phyloP scores from a whole-genome alignment of 2,888 invertebrate species.

The Saturnia japonica region DNA sequence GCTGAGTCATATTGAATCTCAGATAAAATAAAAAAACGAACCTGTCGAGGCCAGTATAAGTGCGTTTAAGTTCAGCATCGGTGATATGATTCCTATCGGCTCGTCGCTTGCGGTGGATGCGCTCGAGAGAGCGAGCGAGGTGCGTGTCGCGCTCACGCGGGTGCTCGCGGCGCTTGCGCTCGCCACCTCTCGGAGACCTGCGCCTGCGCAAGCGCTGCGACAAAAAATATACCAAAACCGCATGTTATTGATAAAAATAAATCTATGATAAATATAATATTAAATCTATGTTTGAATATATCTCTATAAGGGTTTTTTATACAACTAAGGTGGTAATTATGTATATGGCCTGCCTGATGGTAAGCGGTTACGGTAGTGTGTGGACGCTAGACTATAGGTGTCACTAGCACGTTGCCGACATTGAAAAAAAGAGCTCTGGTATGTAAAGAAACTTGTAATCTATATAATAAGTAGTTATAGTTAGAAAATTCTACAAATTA shows the following conservation, averaged over 20 bases:
- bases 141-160: conserved; percentile 64
- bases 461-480: too few species aligned
- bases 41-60: conserved; percentile 84
- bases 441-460: too few species aligned
- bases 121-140: conserved; percentile 76
- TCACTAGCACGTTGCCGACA: too few species aligned
- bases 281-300: too few species aligned
- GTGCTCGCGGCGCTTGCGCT: conserved; percentile 60
- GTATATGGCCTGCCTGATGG: too few species aligned
- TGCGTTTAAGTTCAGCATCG: conserved; percentile 80
- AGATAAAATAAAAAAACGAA: conserved; percentile 27
- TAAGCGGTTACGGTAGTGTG: too few species aligned
- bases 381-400: too few species aligned
- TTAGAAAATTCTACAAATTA: too few species aligned
- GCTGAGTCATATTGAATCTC: not conserved
- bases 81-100: conserved; percentile 64
- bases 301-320: too few species aligned
- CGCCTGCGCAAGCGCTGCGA: conserved; percentile 64
- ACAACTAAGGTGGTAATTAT: too few species aligned
- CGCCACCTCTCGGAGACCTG: conserved; percentile 58
- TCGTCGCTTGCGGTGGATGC: conserved; percentile 76
- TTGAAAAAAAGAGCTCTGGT: too few species aligned
- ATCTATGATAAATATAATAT: too few species aligned
- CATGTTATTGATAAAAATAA: not conserved
- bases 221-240: not conserved